Base-by-base conservation (phyloP, 2,888 invertebrate genomes). In the Nymphalis c-album region DNA sequence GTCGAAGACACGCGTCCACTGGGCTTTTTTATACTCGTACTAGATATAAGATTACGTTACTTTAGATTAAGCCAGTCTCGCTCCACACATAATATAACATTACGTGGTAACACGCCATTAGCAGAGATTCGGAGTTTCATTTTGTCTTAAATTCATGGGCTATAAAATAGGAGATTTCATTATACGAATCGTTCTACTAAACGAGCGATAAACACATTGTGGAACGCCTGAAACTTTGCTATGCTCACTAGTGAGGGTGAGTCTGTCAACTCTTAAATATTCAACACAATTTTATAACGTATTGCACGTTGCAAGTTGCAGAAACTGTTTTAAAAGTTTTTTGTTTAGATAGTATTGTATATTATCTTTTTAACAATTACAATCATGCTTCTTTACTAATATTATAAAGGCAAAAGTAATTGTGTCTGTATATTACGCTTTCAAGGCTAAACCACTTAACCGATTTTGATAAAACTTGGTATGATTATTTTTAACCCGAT, bases 31-130 rank as follows among this genome's bases (percentile, higher is more conserved):
- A 17, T n/a, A 55, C 26, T 16, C 26, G n/a, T 26, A 51, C 17
- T 7, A 31, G 26, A 17, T 31, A 17, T 3, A 8, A 31, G 26
- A 26, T 55, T 26, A 13, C 26, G 40, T 16, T 31, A 55, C 53
- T 55, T 31, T 31, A 55, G 31, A 55, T 55, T 55, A 31, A 31
- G 53, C 22, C 13, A 50, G 51, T 51, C 26, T 51, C 20, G 59
- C 18, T 20, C 26, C 46, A 17, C 60, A 46, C 65, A 63, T 57
- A 62, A 67, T 67, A 70, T 58, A 26, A 66, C 47, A 66, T 64
- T 68, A 71, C 61, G 66, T 59, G 66, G 63, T 64, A 59, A 81
- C 80, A 78, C 76, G 75, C 62, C 67, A 67, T 67, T 67, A 67
- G 58, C 51, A 50, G 58, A 62, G 59, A 67, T 67, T 61, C 48